These are phyloP conservation scores for Pleuronectes platessa DNA, from an alignment of 2,113 vertebrate genomes.

Conservation along the genomic window DNA sequence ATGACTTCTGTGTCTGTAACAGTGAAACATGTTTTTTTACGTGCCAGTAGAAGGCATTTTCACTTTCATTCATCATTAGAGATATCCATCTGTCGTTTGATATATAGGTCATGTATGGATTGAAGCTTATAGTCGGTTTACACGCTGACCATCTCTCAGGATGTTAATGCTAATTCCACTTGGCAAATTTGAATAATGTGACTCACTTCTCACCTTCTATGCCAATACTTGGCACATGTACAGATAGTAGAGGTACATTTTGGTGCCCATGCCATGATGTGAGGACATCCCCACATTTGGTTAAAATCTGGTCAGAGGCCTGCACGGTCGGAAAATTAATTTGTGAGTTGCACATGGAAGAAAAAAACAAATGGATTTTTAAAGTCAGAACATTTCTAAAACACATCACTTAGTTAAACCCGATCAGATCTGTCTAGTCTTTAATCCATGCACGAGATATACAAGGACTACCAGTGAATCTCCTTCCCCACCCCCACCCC, in stretches of 20 bases:
- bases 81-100: slow-evolving; percentile 15
- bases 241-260: neutral
- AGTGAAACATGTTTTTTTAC: neutral
- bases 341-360: neutral
- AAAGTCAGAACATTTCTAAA: neutral
- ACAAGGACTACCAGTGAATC: neutral
- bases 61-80: slow-evolving; percentile 1
- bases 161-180: slow-evolving; percentile 44
- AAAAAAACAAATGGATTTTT: neutral
- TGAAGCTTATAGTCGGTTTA: slow-evolving; percentile 22
- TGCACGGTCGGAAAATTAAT: neutral
- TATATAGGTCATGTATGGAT: slow-evolving; percentile 51
- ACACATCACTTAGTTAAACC: neutral
- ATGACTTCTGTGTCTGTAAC: neutral
- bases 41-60: neutral
- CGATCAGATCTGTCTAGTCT: neutral
- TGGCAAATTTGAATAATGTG: slow-evolving; percentile 16
- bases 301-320: neutral
- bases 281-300: neutral
- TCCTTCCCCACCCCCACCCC: neutral
- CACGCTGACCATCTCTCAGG: neutral
- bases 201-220: neutral
- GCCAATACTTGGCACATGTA: neutral
- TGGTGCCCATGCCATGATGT: neutral
- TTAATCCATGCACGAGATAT: neutral